A percentile compares a stretch with the other conserved stretches of the same genome.
Evolutionary conservation across 2,888 invertebrate genomes (phyloP).

Genomic region (Apamea monoglypha): DNA sequence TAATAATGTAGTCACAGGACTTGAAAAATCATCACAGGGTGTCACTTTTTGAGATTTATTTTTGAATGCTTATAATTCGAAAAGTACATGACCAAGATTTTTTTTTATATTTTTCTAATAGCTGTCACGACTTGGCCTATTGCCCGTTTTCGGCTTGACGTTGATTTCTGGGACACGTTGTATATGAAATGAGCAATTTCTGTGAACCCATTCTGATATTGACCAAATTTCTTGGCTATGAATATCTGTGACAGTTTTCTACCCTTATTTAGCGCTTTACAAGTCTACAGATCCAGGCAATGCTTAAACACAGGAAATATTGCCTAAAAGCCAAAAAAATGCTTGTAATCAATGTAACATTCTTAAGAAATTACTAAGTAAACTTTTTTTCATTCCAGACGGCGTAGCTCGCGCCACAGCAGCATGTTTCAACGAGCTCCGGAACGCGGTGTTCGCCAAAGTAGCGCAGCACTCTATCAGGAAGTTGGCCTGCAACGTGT

Average conservation of each 20-base stretch:
- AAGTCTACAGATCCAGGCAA: not conserved
- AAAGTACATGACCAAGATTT: no score
- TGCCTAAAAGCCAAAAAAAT: not conserved
- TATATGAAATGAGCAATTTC: not conserved
- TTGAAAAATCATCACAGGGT: no score
- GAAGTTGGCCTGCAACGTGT: constrained; percentile 98
- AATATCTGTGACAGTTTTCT: not conserved
- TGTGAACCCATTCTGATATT: not conserved
- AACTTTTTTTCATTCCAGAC: constrained; percentile 91
- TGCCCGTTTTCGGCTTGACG: no score
- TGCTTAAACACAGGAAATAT: not conserved
- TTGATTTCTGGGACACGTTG: no score
- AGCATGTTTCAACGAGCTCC: constrained; percentile 97
- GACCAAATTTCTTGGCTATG: not conserved
- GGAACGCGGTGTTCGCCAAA: constrained; percentile 99
- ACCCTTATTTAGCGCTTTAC: not conserved
- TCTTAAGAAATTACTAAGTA: not conserved
- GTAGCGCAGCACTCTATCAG: constrained; percentile 99
- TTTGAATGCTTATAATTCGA: no score
- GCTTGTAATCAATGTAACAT: not conserved
- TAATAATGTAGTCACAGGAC: no score
- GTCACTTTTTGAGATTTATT: no score
- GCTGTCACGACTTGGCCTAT: no score
- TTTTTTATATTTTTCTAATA: no score
- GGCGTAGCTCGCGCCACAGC: constrained; percentile 97